phyloP scores from a whole-genome alignment of 2,113 vertebrate genomes.

The Cryptomyrus ogoouensis region DNA sequence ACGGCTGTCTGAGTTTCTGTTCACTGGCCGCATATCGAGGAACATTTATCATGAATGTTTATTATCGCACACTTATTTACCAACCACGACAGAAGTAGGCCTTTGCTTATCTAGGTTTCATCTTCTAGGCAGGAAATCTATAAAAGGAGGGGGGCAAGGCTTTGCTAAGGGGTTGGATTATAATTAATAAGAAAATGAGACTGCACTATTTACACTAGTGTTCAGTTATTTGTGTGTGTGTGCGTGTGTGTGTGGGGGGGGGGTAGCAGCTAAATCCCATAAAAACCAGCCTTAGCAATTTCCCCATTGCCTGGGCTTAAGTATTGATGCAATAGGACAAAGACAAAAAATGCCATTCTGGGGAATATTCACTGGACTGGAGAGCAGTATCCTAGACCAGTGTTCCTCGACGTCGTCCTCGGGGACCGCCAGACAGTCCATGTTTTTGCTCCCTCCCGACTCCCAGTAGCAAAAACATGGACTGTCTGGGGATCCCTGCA shows the following conservation, averaged over 20 bases:
- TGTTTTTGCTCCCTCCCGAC: background rate
- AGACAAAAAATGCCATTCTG: background rate
- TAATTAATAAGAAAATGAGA: background rate
- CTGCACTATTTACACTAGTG: background rate
- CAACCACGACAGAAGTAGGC: background rate
- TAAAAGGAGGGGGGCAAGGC: background rate
- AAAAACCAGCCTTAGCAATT: background rate
- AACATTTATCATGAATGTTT: background rate
- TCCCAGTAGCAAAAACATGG: background rate
- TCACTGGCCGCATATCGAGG: background rate
- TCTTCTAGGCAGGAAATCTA: background rate
- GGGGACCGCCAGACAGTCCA: background rate
- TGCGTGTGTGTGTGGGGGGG: too few relatives aligned
- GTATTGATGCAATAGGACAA: too few relatives aligned
- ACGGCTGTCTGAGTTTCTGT: background rate
- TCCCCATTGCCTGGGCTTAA: too few relatives aligned
- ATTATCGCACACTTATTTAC: background rate
- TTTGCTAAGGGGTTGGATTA: background rate
- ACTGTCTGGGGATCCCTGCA: background rate
- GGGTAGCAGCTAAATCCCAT: background rate
- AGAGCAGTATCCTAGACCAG: background rate
- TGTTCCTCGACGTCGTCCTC: background rate
- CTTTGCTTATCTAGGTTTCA: background rate
- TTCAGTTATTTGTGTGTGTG: background rate
- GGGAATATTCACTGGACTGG: background rate